Evolutionary conservation across 2,113 vertebrate genomes (phyloP), one percentile per base, ranked within the genome.

Genomic region (Leptobrachium ailaonicum): DNA sequence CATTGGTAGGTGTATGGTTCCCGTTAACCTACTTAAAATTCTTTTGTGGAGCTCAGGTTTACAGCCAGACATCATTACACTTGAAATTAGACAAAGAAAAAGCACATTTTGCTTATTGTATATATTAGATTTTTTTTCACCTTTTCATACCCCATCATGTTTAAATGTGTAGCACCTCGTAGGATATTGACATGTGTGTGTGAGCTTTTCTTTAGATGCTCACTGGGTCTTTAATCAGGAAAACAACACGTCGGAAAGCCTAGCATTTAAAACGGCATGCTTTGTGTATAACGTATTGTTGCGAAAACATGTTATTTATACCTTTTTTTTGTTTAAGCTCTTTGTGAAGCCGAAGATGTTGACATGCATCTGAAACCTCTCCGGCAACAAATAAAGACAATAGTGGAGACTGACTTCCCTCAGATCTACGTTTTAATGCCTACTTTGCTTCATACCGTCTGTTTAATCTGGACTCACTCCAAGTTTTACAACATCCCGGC

Each of bases 401-500:
- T 98, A 76, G 70, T 87, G 85, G 91, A 93, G 41, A 77, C 75
- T 0, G 89, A 88, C 62, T 93, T 96, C 85, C 82, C 85, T 42
- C 84, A 88, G 14, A 83, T 87, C 0, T 1, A 5, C 40, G 40
- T 74, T 6, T 85, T 89, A 66, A 89, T 92, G 0, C 79, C 87
- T 8, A 86, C 88, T 0, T 85, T 96, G 11, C 92, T 97, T 84
- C 94, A 95, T 42, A 88, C 87, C 2, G 82, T 95, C 60, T 93
- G 85, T 67, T 90, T 96, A 40, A 90, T 95, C 76, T 92, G 92
- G 91, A 94, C 85, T 66, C 92, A 91, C 76, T 96, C 93, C 53
- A 76, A 73, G 6, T 91, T 87, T 83, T 95, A 92, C 63, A 92
- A 88, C 53, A 87, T 44, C 0, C 92, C 93, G 20, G 83, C 60